A percentile compares a stretch with the other conserved stretches of the same genome.
phyloP scores from a whole-genome alignment of 2,888 invertebrate species.

The Caenorhabditis uteleia region DNA sequence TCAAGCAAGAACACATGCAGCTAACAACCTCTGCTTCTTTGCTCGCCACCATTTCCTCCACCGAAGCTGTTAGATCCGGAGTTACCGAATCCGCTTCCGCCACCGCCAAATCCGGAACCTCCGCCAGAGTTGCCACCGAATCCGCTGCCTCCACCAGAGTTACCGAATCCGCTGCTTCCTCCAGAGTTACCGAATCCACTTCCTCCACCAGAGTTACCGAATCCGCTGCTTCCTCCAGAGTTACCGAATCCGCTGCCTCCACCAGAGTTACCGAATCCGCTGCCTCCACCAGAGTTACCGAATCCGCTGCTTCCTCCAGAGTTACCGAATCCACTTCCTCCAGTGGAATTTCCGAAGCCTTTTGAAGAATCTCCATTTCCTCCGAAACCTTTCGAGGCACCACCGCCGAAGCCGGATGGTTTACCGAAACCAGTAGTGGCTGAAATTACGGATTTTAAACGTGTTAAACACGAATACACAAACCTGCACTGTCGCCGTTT shows the following conservation, averaged over 20 bases:
- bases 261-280: too few species aligned
- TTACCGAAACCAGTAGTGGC: background rate
- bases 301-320: too few species aligned
- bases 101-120: slow-evolving; percentile 6
- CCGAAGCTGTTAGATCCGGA: background rate
- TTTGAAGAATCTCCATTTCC: background rate
- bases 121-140: background rate
- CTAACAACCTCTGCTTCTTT: background rate
- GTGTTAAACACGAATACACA: background rate
- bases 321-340: background rate
- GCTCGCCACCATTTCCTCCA: slow-evolving; percentile 3
- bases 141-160: background rate
- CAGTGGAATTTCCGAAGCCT: background rate
- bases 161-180: background rate
- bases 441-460: background rate
- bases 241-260: background rate
- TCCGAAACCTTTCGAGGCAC: background rate
- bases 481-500: too few species aligned
- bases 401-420: slow-evolving; percentile 2
- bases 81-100: slow-evolving; percentile 1
- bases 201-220: background rate
- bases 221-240: background rate
- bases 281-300: too few species aligned
- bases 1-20: background rate
- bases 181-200: slow-evolving; percentile 3